These are phyloP conservation scores for Phrynocephalus vlangalii DNA, from an alignment of 2,797 vertebrate genomes.

Conservation along the genomic window DNA sequence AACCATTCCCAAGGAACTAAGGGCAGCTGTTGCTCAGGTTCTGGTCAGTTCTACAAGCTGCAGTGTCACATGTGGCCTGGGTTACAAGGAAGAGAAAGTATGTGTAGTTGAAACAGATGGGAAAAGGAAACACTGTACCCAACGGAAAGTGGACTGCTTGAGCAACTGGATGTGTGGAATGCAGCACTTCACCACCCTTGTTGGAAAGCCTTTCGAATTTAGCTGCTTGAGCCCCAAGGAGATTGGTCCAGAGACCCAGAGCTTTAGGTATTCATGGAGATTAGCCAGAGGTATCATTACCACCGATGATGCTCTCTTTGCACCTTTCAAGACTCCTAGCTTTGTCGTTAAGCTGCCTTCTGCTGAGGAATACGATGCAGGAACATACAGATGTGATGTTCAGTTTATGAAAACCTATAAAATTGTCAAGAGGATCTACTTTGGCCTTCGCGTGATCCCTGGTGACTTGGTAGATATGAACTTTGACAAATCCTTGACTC, in stretches of 20 bases:
- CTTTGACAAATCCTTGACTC: constrained; percentile 74
- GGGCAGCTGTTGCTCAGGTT: constrained; percentile 58
- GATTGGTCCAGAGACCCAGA: constrained; percentile 61
- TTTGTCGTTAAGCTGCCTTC: constrained; percentile 61
- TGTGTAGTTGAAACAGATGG: constrained; percentile 75
- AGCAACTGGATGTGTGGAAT: constrained; percentile 85
- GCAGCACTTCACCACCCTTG: constrained; percentile 71
- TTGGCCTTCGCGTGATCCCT: constrained; percentile 85
- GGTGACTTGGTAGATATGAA: constrained; percentile 76
- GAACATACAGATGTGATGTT: constrained; percentile 89
- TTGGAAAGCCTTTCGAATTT: constrained; percentile 77
- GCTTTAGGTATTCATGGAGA: constrained; percentile 81
- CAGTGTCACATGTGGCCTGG: constrained; percentile 88
- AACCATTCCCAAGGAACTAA: constrained; percentile 63
- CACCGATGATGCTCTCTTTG: constrained; percentile 81
- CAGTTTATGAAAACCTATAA: constrained; percentile 67
- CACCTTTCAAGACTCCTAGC: constrained; percentile 55
- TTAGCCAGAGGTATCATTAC: constrained; percentile 85
- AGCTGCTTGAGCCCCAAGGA: constrained; percentile 80
- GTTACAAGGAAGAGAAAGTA: constrained; percentile 79
- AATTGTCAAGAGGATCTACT: constrained; percentile 84
- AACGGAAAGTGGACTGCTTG: constrained; percentile 74
- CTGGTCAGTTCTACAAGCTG: constrained; percentile 78
- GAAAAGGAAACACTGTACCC: constrained; percentile 68
- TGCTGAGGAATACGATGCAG: constrained; percentile 81